These are phyloP conservation scores for Teleiodes luculella DNA, from an alignment of 2,888 invertebrate species.

Conservation along the genomic window DNA sequence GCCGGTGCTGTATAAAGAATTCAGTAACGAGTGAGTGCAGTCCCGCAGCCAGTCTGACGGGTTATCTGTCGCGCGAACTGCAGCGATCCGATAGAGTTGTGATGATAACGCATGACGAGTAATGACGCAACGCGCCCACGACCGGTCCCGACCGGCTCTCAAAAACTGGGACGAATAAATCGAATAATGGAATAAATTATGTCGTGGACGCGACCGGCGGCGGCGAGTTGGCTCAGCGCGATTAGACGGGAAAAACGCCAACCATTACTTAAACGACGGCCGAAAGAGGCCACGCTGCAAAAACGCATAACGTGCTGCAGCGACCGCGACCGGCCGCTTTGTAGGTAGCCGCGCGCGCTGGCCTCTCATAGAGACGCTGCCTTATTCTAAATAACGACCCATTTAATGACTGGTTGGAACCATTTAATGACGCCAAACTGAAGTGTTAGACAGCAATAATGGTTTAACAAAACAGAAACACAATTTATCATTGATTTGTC, in stretches of 20 bases:
- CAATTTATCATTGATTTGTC: no score
- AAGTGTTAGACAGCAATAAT: no score
- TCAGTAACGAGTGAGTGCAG: conserved; percentile 3
- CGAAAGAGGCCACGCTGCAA: conserved; percentile 54
- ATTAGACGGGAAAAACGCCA: conserved; percentile 52
- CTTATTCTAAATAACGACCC: background rate
- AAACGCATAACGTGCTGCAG: conserved; percentile 47
- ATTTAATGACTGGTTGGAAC: no score
- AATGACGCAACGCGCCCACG: conserved; percentile 31
- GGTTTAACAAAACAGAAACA: no score
- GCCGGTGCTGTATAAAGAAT: conserved; percentile 4
- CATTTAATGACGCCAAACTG: background rate
- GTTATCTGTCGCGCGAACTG: conserved; percentile 19
- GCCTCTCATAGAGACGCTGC: conserved; percentile 3
- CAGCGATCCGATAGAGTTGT: conserved; percentile 12
- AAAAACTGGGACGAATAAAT: conserved; percentile 44
- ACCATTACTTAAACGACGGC: conserved; percentile 55
- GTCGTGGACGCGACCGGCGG: conserved; percentile 30
- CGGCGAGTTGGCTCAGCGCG: conserved; percentile 24
- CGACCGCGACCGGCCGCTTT: conserved; percentile 35
- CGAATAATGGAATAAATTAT: conserved; percentile 26
- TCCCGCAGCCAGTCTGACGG: conserved; percentile 15
- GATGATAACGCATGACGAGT: conserved; percentile 4
- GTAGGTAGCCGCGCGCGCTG: conserved; percentile 28
- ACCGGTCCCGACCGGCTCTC: conserved; percentile 34